Conservation (phyloP, 2,797 vertebrate genomes). For the Danio jaintianensis region DNA sequence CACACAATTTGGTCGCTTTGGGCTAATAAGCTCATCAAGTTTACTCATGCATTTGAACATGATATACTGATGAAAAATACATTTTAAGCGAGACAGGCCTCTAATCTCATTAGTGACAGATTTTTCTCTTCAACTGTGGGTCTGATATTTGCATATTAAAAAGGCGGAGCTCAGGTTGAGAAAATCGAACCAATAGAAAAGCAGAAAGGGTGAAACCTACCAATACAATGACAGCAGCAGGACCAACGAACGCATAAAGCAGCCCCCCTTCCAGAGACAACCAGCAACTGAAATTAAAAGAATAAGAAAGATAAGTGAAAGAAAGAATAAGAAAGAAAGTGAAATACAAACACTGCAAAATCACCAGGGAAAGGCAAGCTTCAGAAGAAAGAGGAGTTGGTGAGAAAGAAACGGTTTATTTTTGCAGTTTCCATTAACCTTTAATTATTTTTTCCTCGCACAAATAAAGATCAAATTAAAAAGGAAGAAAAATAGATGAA, state of each 20-base stretch:
- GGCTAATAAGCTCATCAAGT: conserved; percentile 61
- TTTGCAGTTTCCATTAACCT: not conserved
- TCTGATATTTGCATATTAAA: conserved; percentile 15
- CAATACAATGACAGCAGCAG: conserved; percentile 96
- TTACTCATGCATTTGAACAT: conserved; percentile 56
- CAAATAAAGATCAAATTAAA: not conserved
- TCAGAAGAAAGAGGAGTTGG: not conserved
- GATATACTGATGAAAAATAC: conserved; percentile 45
- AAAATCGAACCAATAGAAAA: conserved; percentile 9
- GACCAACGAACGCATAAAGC: conserved; percentile 96
- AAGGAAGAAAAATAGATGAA: not conserved
- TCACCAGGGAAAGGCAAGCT: not conserved
- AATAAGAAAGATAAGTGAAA: conserved; percentile 1
- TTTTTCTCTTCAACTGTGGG: not conserved
- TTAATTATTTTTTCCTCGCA: not conserved
- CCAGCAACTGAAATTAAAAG: conserved; percentile 87
- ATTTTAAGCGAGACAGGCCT: conserved; percentile 30
- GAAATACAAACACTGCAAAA: conserved; percentile 15
- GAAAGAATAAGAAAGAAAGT: not conserved
- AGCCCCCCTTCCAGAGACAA: conserved; percentile 95
- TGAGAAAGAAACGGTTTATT: not conserved
- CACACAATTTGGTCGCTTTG: conserved; percentile 48
- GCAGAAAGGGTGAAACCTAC: conserved; percentile 75
- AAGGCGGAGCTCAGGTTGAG: conserved; percentile 8
- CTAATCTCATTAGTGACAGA: conserved; percentile 45